phyloP scores from a whole-genome alignment of 2,888 invertebrate species.

The Tenthredo amoena region DNA sequence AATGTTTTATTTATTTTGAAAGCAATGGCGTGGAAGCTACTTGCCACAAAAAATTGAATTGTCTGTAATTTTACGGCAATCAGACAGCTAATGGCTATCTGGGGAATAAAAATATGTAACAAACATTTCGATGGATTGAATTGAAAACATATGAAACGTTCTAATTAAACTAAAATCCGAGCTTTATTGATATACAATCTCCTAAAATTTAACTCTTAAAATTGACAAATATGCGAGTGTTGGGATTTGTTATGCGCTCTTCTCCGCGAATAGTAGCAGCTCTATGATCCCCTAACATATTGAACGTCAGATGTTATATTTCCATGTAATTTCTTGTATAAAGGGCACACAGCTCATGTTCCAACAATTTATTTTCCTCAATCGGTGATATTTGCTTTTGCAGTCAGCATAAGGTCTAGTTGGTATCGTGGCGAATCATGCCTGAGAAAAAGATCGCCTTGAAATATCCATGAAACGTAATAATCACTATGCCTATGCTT shows the following conservation, averaged over 20 bases:
- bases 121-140: too few species aligned
- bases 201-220: too few species aligned
- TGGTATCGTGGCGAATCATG: too few species aligned
- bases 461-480: background rate
- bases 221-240: background rate
- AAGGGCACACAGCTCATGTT: background rate
- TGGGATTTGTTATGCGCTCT: background rate
- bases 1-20: too few species aligned
- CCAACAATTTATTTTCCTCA: background rate
- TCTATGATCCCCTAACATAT: background rate
- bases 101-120: background rate
- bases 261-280: background rate
- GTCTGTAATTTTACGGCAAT: too few species aligned
- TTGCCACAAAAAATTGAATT: too few species aligned
- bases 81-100: too few species aligned
- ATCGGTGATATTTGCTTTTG: background rate
- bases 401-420: background rate
- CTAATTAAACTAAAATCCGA: too few species aligned
- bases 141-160: too few species aligned
- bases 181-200: too few species aligned
- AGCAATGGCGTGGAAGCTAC: too few species aligned
- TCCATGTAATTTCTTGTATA: background rate
- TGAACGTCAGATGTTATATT: background rate
- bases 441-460: background rate
- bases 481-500: too few species aligned